A percentile compares a stretch with the other conserved stretches of the same genome.
phyloP scores from a whole-genome alignment of 2,113 vertebrate species.

The Noctilio leporinus region DNA sequence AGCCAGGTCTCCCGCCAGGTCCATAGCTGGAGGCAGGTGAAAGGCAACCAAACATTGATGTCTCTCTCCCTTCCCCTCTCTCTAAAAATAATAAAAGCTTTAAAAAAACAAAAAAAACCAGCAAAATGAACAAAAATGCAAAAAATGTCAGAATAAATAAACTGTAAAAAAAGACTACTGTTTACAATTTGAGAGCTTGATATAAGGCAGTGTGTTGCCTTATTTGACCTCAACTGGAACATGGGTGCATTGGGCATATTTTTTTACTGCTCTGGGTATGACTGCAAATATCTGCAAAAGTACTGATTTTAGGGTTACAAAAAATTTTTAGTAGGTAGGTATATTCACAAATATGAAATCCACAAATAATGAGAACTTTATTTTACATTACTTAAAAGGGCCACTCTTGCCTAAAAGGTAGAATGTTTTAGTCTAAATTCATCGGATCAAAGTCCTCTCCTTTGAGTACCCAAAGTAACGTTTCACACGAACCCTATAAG shows the following conservation, averaged over 20 bases:
- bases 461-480: not conserved
- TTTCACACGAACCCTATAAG: not conserved
- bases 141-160: not conserved
- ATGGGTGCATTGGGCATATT: not conserved
- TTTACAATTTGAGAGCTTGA: not conserved
- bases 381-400: not conserved
- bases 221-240: not conserved
- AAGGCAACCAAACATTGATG: too few relatives aligned
- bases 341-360: not conserved
- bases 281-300: not conserved
- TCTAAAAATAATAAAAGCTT: too few relatives aligned
- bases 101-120: too few relatives aligned
- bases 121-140: not conserved
- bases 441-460: not conserved
- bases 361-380: not conserved
- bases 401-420: not conserved
- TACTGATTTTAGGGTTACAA: not conserved
- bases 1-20: too few relatives aligned
- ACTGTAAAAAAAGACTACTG: not conserved
- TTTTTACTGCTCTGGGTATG: not conserved
- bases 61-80: too few relatives aligned
- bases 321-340: not conserved
- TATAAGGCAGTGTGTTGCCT: not conserved
- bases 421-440: not conserved
- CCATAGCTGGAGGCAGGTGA: too few relatives aligned